Evolutionary conservation across 1,140 invertebrate genomes (phyloP), one percentile per base, ranked within the genome.

Genomic region (Plectrocnemia conspersa): DNA sequence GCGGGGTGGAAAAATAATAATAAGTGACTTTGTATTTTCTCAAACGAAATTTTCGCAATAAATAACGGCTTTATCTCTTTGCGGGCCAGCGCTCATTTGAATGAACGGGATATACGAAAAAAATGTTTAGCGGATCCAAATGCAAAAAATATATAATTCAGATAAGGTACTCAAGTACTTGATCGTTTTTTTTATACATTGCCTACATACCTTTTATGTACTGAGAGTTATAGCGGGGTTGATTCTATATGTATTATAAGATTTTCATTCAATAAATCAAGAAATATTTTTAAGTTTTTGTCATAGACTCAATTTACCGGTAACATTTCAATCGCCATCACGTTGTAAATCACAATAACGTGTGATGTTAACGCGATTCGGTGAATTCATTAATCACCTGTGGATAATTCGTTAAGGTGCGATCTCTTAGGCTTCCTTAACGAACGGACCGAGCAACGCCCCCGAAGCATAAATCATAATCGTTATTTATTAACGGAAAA

Each of bases 1-100:
- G 32, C 4, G 33, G 47, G 33, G 33, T 27, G 27, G 11, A 16
- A 22, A n/a, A 13, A 9, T 7, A 29, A 47, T 15, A 38, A 50
- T 24, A 50, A 45, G 18, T 4, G 13, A 15, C 18, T 13, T 13
- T 32, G 18, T 36, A 25, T 45, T 57, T 52, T 29, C 36, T 16
- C 11, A 52, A 57, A 45, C 55, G 35, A 57, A 52, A 36, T 49
- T 59, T 54, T 36, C 40, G 29, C 23, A 36, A 59, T 59, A 59
- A 59, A 59, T 59, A 35, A 55, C 33, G 36, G n/a, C 27, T 55
- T 58, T 59, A 59, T 59, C 57, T 59, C 57, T 52, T 50, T 47
- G 45, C 41, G 48, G 57, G 33, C 57, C 47, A 46, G 38, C 52
- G 55, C 47, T 45, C 48, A 57, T 46, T 57, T 46, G 55, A 57